Evolutionary conservation across 2,113 vertebrate genomes (phyloP).

Genomic region (Centropristis striata): DNA sequence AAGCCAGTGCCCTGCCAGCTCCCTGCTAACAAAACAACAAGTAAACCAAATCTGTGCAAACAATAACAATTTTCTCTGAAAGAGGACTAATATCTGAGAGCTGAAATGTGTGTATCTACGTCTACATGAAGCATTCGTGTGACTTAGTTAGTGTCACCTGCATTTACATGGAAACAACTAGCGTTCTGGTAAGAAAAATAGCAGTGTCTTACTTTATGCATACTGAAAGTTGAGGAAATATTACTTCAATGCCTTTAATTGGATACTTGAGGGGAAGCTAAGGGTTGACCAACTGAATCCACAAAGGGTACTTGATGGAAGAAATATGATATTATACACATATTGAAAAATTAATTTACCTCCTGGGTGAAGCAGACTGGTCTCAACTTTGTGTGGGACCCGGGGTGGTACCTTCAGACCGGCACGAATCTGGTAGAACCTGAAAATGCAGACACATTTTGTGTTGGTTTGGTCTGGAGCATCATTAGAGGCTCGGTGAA

Average conservation of each 20-base stretch:
- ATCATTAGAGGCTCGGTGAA: constrained; percentile 17
- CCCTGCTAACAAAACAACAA: constrained; percentile 13
- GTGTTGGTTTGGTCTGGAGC: background rate
- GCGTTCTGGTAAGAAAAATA: background rate
- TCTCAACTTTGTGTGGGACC: constrained; percentile 95
- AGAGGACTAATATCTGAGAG: background rate
- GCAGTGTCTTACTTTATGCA: background rate
- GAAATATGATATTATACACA: no score
- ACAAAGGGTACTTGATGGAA: background rate
- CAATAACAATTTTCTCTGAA: background rate
- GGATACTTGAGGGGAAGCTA: background rate
- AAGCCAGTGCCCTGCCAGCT: background rate
- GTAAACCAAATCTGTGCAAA: constrained; percentile 7
- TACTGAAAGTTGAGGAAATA: background rate
- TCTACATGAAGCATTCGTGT: background rate
- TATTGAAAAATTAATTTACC: constrained; percentile 83
- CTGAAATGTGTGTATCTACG: background rate
- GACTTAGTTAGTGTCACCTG: background rate
- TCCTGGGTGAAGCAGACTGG: constrained; percentile 91
- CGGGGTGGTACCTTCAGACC: constrained; percentile 95
- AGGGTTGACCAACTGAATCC: background rate
- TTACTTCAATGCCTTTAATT: background rate
- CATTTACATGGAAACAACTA: background rate
- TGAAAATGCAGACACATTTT: constrained; percentile 62
- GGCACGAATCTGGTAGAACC: constrained; percentile 97